A percentile compares a stretch with the other conserved stretches of the same genome.
phyloP scores from a whole-genome alignment of 2,888 invertebrate species.

The Netelia fuscicornis region DNA sequence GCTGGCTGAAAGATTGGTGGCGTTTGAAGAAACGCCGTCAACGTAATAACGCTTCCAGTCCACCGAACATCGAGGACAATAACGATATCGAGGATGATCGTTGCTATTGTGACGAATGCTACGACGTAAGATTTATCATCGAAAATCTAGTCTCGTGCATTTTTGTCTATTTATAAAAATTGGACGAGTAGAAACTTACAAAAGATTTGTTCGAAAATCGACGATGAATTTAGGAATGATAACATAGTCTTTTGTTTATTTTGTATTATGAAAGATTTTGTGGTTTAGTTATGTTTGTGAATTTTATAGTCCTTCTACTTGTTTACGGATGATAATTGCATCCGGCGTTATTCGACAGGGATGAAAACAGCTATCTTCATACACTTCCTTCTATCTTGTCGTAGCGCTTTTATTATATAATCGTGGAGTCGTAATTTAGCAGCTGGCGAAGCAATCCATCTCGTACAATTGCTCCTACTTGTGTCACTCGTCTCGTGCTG shows the following conservation, averaged over 20 bases:
- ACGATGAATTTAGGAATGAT: too few species aligned
- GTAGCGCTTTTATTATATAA: constrained; percentile 45
- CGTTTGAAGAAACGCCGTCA: constrained; percentile 90
- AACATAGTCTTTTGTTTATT: too few species aligned
- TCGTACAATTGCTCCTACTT: constrained; percentile 46
- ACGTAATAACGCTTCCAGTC: constrained; percentile 71
- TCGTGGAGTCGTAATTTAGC: constrained; percentile 52
- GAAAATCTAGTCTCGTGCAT: background rate
- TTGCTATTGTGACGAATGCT: constrained; percentile 92
- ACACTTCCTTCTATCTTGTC: constrained; percentile 36
- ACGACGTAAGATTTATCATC: constrained; percentile 84
- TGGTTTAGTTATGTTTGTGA: too few species aligned
- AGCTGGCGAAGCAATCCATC: constrained; percentile 54
- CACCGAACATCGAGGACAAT: constrained; percentile 77
- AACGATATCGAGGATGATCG: constrained; percentile 87
- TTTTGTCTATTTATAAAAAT: constrained; percentile 58
- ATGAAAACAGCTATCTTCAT: constrained; percentile 49
- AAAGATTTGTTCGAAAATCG: constrained; percentile 8
- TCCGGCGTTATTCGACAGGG: constrained; percentile 14
- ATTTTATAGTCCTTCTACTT: background rate
- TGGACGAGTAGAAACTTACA: constrained; percentile 76
- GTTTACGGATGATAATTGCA: constrained; percentile 7
- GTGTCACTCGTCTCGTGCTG: background rate
- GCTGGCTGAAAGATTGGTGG: constrained; percentile 94
- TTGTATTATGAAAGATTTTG: too few species aligned